Conservation (phyloP, 2,113 vertebrate genomes). For the Bostrychus sinensis region DNA sequence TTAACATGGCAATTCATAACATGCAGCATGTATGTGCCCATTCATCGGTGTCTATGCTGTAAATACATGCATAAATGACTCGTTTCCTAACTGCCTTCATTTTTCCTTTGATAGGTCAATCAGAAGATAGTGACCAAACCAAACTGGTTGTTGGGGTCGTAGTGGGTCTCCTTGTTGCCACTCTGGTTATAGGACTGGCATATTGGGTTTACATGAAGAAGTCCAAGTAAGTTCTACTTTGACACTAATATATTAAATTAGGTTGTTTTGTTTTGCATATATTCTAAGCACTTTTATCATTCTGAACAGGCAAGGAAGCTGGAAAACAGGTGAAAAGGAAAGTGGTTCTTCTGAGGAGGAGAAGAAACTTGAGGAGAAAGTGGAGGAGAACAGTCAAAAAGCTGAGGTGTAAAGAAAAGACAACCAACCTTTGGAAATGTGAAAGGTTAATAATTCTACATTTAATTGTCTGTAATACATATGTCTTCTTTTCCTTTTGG, state of each 20-base stretch:
- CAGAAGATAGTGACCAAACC: conserved; percentile 82
- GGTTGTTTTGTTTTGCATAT: neutral
- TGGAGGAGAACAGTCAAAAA: conserved; percentile 96
- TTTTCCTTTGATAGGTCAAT: conserved; percentile 53
- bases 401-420: conserved; percentile 86
- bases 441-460: conserved; percentile 45
- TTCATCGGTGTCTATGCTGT: conserved; percentile 50
- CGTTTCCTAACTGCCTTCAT: neutral
- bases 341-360: conserved; percentile 77
- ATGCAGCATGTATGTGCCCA: conserved; percentile 54
- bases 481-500: too few relatives aligned
- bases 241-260: neutral
- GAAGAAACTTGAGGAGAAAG: conserved; percentile 92
- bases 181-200: conserved; percentile 84
- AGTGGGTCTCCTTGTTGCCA: conserved; percentile 87
- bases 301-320: conserved; percentile 76
- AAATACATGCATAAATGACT: neutral
- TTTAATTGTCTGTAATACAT: neutral
- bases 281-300: conserved; percentile 4
- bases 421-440: conserved; percentile 54
- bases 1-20: conserved; percentile 52
- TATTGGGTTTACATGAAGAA: conserved; percentile 94
- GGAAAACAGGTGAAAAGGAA: conserved; percentile 91
- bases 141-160: conserved; percentile 93
- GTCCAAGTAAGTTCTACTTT: conserved; percentile 88